These are phyloP conservation scores for Lordiphosa mommai DNA, from an alignment of 1,140 invertebrate genomes.

Conservation along the genomic window DNA sequence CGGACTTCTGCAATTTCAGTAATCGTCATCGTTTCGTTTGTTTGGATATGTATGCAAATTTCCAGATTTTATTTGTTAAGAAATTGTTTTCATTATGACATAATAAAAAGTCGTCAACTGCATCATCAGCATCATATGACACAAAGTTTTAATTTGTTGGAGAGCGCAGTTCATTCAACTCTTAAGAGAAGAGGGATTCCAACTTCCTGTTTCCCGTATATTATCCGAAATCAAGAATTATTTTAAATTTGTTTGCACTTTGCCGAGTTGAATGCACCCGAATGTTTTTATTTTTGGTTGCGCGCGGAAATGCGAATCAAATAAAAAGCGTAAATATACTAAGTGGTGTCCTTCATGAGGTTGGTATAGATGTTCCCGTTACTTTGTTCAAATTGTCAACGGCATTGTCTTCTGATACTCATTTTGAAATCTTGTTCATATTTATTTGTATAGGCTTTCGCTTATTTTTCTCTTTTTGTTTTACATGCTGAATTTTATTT, in stretches of 20 bases:
- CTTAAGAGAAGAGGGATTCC: neutral
- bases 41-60: conserved; percentile 31
- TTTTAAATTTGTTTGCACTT: conserved; percentile 21
- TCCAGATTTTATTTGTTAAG: conserved; percentile 59
- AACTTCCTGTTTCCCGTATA: conserved; percentile 39
- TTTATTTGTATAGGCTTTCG: conserved; percentile 1
- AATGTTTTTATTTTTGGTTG: conserved; percentile 4
- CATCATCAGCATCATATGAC: conserved; percentile 12
- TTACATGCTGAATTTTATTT: conserved; percentile 33
- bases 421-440: neutral
- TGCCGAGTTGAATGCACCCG: conserved; percentile 47
- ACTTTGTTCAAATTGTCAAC: too few relatives aligned
- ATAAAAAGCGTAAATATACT: neutral
- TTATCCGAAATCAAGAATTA: conserved; percentile 20
- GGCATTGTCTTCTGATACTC: too few relatives aligned
- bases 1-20: conserved; percentile 7
- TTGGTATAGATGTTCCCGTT: neutral
- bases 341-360: conserved; percentile 11
- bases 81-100: conserved; percentile 61
- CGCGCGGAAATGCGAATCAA: conserved; percentile 15
- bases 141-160: conserved; percentile 27
- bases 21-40: conserved; percentile 5
- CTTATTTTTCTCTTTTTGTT: conserved; percentile 15
- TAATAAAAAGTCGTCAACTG: conserved; percentile 46
- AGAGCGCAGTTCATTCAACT: conserved; percentile 17